Percentiles rank a stretch among this genome's conserved stretches.
These are phyloP conservation scores for Alethe castanea DNA, from an alignment of 2,113 vertebrate genomes.

Conservation along the genomic window DNA sequence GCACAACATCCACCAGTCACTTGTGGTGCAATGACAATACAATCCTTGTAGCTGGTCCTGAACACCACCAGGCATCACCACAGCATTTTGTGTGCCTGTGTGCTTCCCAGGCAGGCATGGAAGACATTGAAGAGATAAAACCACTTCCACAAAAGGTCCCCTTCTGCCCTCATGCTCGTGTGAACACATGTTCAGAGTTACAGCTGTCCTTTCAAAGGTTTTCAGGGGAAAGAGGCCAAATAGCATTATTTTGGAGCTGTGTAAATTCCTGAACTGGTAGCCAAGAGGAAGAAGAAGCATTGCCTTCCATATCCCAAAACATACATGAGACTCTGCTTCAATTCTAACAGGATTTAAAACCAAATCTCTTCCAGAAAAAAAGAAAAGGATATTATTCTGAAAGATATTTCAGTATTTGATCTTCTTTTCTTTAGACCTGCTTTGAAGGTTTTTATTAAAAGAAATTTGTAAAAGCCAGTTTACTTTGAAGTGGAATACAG, in stretches of 20 bases:
- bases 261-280: neutral
- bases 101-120: neutral
- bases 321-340: neutral
- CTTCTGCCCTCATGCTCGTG: neutral
- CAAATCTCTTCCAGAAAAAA: neutral
- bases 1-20: neutral
- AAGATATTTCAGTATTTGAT: neutral
- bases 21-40: neutral
- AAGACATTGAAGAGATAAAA: neutral
- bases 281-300: neutral
- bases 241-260: neutral
- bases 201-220: neutral
- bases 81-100: neutral
- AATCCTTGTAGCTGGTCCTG: neutral
- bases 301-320: neutral
- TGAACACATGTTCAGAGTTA: neutral
- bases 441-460: conserved; percentile 4
- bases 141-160: neutral
- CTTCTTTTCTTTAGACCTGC: neutral
- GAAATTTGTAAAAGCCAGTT: neutral
- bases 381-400: neutral
- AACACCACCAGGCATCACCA: neutral
- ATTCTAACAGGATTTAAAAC: neutral
- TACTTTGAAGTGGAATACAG: neutral
- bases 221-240: neutral